Evolutionary conservation across 2,888 invertebrate genomes (phyloP), one percentile per base, ranked within the genome.

Genomic region (Scaptomyza reducta): DNA sequence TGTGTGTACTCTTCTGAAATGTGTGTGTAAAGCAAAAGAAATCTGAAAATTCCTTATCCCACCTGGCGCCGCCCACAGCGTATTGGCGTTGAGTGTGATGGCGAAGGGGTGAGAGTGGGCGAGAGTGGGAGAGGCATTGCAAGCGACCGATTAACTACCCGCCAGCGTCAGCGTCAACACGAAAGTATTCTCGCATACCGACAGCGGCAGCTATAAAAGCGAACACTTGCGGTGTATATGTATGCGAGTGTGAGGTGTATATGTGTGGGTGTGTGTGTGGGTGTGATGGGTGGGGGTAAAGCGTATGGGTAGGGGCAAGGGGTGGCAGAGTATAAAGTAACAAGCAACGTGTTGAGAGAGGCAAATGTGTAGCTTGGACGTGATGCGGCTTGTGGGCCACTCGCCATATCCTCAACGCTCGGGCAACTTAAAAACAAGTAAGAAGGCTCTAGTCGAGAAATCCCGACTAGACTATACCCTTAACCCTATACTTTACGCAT

Each of bases 1-100:
- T 44, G 33, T 60, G 62, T 62, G 55, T 65, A 75, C 65, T 61
- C 67, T 57, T 62, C 65, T 54, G 74, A 65, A 59, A 63, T 14
- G 35, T 38, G 55, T 68, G 70, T 65, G 70, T 58, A 67, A 68
- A 45, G 70, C 25, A 71, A 82, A 75, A 79, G 82, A 82, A 83
- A 83, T 82, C 83, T 85, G 72, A 61, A 85, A 86, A 83, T 86
- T 82, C 80, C 80, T 80, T 83, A 83, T 86, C 86, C 64, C 83
- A 78, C 67, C 77, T 81, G 70, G 46, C 56, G 42, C 13, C 57
- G 49, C 44, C 57, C 40, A 40, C 45, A 41, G 57, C 56, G 50
- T 49, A 55, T 56, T 54, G 57, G 42, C 53, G 55, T 6, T 44
- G 49, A 40, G 50, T 38, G 33, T 16, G 29, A 3, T 33, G n/a